Percentiles rank a stretch among this genome's conserved stretches.
phyloP scores from a whole-genome alignment of 2,113 vertebrate species.

The Microcebus tavaratra region DNA sequence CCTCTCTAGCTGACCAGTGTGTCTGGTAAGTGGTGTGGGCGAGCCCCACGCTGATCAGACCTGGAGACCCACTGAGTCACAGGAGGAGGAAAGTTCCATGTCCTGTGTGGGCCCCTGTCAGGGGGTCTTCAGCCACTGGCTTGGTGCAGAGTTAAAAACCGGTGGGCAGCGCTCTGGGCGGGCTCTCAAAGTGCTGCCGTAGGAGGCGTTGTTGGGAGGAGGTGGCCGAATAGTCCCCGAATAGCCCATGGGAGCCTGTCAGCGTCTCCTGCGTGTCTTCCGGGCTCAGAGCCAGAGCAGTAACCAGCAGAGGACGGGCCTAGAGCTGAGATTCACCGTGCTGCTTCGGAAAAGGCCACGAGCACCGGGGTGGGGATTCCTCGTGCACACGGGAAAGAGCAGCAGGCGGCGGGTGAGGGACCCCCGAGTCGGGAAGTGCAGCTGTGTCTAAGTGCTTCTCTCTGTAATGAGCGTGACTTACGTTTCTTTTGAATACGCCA shows the following conservation, averaged over 20 bases:
- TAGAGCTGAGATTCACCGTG: rapidly evolving
- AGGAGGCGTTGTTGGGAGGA: rapidly evolving
- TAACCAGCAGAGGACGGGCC: not conserved
- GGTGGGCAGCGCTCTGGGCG: rapidly evolving
- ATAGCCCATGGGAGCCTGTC: rapidly evolving
- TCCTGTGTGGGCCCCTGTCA: rapidly evolving
- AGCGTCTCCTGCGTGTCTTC: rapidly evolving
- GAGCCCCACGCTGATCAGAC: rapidly evolving
- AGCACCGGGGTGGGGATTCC: rapidly evolving
- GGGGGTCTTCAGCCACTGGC: too few species aligned
- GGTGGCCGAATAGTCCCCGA: too few species aligned
- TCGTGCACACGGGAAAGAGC: not conserved
- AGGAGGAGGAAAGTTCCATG: rapidly evolving
- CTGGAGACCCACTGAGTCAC: rapidly evolving
- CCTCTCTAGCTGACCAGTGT: not conserved
- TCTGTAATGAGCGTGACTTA: rapidly evolving
- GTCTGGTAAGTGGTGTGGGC: not conserved
- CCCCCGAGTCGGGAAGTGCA: rapidly evolving
- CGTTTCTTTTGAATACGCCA: rapidly evolving
- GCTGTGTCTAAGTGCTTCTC: not conserved
- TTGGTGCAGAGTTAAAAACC: not conserved
- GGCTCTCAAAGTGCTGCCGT: rapidly evolving
- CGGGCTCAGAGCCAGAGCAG: not conserved
- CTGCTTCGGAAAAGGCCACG: rapidly evolving
- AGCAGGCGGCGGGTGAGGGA: rapidly evolving